Evolutionary conservation across 2,888 invertebrate species (phyloP).

Genomic region (Harpalus rufipes): DNA sequence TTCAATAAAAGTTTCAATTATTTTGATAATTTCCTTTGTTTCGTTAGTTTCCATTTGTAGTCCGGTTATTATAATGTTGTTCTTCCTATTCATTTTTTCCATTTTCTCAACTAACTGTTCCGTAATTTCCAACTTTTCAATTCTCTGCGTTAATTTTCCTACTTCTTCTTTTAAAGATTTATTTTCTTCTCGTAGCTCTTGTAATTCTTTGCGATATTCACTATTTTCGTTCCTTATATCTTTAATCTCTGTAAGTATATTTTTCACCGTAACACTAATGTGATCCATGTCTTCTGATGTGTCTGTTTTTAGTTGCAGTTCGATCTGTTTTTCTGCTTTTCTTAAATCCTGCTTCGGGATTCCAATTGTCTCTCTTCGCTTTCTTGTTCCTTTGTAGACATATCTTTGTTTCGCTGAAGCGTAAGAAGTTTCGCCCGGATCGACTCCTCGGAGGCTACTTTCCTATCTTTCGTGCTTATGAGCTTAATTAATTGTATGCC

Average conservation of each 20-base stretch:
- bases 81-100: slow-evolving; percentile 23
- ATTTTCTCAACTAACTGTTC: background rate
- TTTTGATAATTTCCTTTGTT: background rate
- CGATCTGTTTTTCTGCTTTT: background rate
- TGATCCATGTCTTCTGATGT: slow-evolving; percentile 16
- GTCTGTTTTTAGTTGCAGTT: slow-evolving; percentile 18
- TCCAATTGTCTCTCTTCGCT: background rate
- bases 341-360: background rate
- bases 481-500: no score
- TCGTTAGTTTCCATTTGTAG: background rate
- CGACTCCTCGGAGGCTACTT: slow-evolving; percentile 16
- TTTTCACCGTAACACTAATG: background rate
- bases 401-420: background rate
- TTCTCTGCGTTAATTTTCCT: background rate
- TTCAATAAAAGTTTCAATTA: slow-evolving; percentile 9
- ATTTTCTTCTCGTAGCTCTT: slow-evolving; percentile 16
- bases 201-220: background rate
- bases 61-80: slow-evolving; percentile 26
- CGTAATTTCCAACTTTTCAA: slow-evolving; percentile 9
- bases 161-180: background rate
- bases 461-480: background rate
- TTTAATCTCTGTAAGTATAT: slow-evolving; percentile 15
- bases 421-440: background rate
- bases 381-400: background rate
- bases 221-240: slow-evolving; percentile 11